Evolutionary conservation across 2,888 invertebrate genomes (phyloP).

Genomic region (Deilephila porcellus): DNA sequence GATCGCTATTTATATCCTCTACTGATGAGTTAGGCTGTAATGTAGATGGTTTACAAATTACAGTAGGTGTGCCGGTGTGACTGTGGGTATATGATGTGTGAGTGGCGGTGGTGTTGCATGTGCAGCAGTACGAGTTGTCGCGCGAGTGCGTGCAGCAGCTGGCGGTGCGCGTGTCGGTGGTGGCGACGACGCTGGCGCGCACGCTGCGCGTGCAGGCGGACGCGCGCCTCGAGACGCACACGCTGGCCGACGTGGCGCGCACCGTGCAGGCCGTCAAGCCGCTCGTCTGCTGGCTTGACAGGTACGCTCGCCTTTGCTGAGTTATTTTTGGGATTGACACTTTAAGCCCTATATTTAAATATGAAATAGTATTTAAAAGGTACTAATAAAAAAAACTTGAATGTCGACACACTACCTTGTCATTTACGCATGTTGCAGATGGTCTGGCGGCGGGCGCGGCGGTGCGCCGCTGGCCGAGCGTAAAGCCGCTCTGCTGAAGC

Average conservation of each 20-base stretch:
- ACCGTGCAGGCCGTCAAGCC: constrained; percentile 94
- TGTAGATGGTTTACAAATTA: neutral
- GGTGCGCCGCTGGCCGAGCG: constrained; percentile 59
- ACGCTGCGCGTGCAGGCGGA: constrained; percentile 89
- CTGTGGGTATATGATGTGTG: neutral
- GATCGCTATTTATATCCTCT: no score
- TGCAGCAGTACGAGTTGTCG: constrained; percentile 94
- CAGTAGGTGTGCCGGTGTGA: neutral
- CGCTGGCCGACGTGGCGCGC: constrained; percentile 93
- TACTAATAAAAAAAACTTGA: no score
- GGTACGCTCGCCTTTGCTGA: constrained; percentile 61
- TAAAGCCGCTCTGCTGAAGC: constrained; percentile 88
- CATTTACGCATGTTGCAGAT: constrained; percentile 46
- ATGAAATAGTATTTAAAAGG: no score
- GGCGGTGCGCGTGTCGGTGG: constrained; percentile 92
- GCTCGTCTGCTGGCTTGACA: constrained; percentile 95
- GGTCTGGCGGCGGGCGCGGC: constrained; percentile 49
- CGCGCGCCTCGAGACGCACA: constrained; percentile 90
- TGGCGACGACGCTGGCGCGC: constrained; percentile 89
- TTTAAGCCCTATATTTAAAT: no score
- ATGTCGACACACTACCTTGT: no score
- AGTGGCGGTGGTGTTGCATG: constrained; percentile 35
- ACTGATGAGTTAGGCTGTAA: neutral
- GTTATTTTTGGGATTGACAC: no score
- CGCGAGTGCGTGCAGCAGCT: constrained; percentile 96